These are phyloP conservation scores for Cryptoprocta ferox DNA, from an alignment of 2,797 vertebrate genomes.

Conservation along the genomic window DNA sequence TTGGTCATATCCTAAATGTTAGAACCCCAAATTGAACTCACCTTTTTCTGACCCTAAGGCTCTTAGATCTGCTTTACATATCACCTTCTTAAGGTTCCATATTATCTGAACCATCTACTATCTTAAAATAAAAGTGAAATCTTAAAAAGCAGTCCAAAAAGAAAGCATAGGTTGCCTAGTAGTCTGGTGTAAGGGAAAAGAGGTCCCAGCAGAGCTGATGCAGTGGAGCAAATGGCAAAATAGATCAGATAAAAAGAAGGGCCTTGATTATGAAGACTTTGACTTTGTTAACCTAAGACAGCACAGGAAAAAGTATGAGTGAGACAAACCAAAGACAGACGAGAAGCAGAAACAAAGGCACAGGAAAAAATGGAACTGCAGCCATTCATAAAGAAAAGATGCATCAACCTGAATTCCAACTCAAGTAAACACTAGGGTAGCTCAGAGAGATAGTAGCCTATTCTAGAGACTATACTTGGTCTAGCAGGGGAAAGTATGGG, in stretches of 20 bases:
- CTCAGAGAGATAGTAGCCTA: too few species aligned
- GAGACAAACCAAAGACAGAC: not conserved
- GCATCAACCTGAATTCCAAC: too few species aligned
- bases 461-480: too few species aligned
- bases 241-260: not conserved
- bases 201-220: not conserved
- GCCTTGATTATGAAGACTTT: not conserved
- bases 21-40: not conserved
- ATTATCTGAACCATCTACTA: not conserved
- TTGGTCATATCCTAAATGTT: not conserved
- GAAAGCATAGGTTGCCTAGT: not conserved
- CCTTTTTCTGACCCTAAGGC: not conserved
- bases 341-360: not conserved
- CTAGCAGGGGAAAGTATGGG: too few species aligned
- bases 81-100: not conserved
- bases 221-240: not conserved
- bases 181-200: conserved; percentile 23
- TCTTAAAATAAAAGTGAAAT: conserved; percentile 12
- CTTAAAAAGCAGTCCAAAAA: not conserved
- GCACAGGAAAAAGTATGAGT: not conserved
- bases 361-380: not conserved
- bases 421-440: too few species aligned
- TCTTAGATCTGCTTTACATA: not conserved
- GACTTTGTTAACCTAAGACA: not conserved
- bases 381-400: not conserved